A percentile compares a stretch with the other conserved stretches of the same genome.
Conservation (phyloP, 2,888 invertebrate species). For the Myathropa florea region DNA sequence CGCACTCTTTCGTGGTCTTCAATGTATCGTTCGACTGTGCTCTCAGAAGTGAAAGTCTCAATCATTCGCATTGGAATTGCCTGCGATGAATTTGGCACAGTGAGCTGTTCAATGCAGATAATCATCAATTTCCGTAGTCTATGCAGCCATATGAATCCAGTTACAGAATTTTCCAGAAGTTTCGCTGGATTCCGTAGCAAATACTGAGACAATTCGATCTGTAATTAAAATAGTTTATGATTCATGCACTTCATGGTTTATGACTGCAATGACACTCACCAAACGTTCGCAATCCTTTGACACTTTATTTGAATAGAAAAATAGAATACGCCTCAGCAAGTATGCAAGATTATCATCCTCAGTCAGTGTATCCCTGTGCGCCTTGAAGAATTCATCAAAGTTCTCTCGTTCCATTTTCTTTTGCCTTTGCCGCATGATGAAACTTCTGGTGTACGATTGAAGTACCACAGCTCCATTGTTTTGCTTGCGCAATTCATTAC, state of each 20-base stretch:
- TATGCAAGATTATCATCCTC: slow-evolving; percentile 80
- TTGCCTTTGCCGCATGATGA: slow-evolving; percentile 85
- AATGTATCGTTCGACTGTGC: slow-evolving; percentile 77
- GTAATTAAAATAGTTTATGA: slow-evolving; percentile 25
- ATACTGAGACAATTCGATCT: slow-evolving; percentile 80
- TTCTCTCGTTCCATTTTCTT: slow-evolving; percentile 85
- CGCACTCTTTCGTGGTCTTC: slow-evolving; percentile 76
- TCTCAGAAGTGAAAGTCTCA: slow-evolving; percentile 87
- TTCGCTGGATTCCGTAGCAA: slow-evolving; percentile 78
- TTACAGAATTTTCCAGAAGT: slow-evolving; percentile 77
- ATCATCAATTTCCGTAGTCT: slow-evolving; percentile 79
- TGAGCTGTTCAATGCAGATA: slow-evolving; percentile 78
- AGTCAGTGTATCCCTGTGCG: slow-evolving; percentile 81
- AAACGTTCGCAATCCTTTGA: slow-evolving; percentile 85
- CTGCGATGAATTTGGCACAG: slow-evolving; percentile 79
- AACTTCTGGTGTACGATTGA: slow-evolving; percentile 91
- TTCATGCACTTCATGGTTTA: neutral
- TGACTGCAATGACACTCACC: slow-evolving; percentile 78
- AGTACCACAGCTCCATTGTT: slow-evolving; percentile 89
- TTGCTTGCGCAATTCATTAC: slow-evolving; percentile 90
- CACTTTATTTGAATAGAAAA: slow-evolving; percentile 85
- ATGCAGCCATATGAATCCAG: slow-evolving; percentile 78
- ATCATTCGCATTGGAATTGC: slow-evolving; percentile 90
- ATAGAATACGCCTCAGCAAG: slow-evolving; percentile 86
- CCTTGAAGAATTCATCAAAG: slow-evolving; percentile 85